A percentile compares a stretch with the other conserved stretches of the same genome.
These are phyloP conservation scores for Xenentodon cancila DNA, from an alignment of 2,797 vertebrate species.

Conservation along the genomic window DNA sequence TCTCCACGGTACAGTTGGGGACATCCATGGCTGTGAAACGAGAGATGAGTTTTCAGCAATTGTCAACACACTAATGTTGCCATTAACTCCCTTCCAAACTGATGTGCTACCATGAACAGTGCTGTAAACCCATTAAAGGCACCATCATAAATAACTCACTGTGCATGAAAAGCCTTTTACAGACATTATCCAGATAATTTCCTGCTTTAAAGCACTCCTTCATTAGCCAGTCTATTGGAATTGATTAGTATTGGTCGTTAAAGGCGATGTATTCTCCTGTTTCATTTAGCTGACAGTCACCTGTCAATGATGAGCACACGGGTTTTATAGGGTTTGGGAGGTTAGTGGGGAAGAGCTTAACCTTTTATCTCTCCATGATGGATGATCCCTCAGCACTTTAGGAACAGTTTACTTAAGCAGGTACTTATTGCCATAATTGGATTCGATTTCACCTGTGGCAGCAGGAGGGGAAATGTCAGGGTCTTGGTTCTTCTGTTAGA, in stretches of 20 bases:
- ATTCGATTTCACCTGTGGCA: constrained; percentile 66
- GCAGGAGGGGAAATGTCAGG: constrained; percentile 27
- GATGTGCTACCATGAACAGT: not conserved
- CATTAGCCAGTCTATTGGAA: constrained; percentile 2
- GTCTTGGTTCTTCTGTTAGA: constrained; percentile 23
- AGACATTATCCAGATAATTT: not conserved
- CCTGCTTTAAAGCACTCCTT: constrained; percentile 6
- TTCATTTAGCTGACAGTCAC: constrained; percentile 17
- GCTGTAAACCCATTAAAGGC: not conserved
- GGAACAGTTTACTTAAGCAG: constrained; percentile 66
- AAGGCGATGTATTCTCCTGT: not conserved
- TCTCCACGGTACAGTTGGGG: not conserved
- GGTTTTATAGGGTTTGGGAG: constrained; percentile 15
- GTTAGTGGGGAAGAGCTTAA: constrained; percentile 39
- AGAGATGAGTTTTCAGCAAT: not conserved
- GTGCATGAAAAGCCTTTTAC: not conserved
- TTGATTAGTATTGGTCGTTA: constrained; percentile 34
- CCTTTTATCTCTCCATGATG: constrained; percentile 45
- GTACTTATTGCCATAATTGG: constrained; percentile 72
- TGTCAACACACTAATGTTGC: constrained; percentile 3
- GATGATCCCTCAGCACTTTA: constrained; percentile 46
- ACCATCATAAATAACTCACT: not conserved
- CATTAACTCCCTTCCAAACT: not conserved
- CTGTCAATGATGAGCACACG: constrained; percentile 25
- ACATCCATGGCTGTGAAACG: not conserved